Conservation (phyloP, 1,140 invertebrate genomes). For the Cyphomyrmex costatus region DNA sequence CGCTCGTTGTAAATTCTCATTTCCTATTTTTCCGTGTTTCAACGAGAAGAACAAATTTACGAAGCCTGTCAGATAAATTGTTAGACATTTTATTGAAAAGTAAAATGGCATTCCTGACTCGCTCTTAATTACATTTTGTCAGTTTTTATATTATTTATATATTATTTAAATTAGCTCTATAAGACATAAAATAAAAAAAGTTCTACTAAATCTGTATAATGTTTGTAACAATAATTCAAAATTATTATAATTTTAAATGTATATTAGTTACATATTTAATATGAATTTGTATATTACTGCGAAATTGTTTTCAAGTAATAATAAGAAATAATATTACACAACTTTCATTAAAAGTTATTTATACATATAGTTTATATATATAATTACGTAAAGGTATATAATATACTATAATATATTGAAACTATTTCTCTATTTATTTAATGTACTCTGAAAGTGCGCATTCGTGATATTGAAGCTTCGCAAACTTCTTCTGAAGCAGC, state of each 20-base stretch:
- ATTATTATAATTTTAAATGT: neutral
- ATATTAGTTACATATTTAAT: neutral
- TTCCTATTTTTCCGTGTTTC: neutral
- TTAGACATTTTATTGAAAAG: neutral
- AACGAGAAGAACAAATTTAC: neutral
- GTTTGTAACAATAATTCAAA: neutral
- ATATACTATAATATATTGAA: constrained; percentile 19
- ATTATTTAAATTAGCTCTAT: neutral
- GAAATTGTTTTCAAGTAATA: neutral
- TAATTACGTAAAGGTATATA: neutral
- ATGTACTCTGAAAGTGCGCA: constrained; percentile 33
- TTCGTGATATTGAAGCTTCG: constrained; percentile 7
- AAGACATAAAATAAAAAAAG: neutral
- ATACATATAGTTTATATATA: neutral
- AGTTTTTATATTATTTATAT: neutral
- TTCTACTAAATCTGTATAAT: neutral
- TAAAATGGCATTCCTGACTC: neutral
- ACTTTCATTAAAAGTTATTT: neutral
- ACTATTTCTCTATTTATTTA: constrained; percentile 20
- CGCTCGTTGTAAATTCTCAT: neutral
- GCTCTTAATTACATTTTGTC: neutral
- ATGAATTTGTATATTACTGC: neutral
- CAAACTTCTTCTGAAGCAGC: constrained; percentile 2
- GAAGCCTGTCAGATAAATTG: constrained; percentile 6
- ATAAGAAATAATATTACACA: neutral